Evolutionary conservation across 2,888 invertebrate species (phyloP), one percentile per base, ranked within the genome.

Genomic region (Atrina japonica): DNA sequence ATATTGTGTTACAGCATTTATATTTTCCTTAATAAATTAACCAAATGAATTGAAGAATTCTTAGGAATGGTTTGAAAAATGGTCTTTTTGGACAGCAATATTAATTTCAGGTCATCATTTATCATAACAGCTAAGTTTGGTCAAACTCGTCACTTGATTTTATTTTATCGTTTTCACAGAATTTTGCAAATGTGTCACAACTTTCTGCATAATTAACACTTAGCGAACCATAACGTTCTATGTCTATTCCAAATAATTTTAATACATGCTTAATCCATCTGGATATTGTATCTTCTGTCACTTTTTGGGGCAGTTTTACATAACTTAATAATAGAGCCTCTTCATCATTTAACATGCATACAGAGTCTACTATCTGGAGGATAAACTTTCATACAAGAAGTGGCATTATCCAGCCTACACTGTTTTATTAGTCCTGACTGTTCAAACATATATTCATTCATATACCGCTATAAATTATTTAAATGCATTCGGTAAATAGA

Each of bases 231-330:
- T 61, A 73, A 40, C 56, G 27, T 3, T 23, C 40, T 9, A 41
- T 60, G 29, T 77, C 69, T n/a, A 76, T 68, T 7, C 68, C 69
- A 11, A 76, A 45, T n/a, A 40, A 29, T 11, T 23, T n/a, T 23
- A 78, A 47, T 7, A 73, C 65, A n/a, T 29, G 18, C 60, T 70
- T 76, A 9, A 80, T 59, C 77, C 75, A 80, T 58, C 76, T 53
- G 3, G 76, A 66, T 45, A 76, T 55, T 16, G 77, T 79, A 23
- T 72, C 68, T 60, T 72, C 65, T 16, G 52, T 65, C 1, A 80
- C 69, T 23, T 14, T 11, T 27, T 70, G 59, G 43, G 74, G 66
- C 18, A 70, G 72, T 68, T 76, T 77, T 2, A 66, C 52, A 66
- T 64, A 74, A 56, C 74, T 72, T 14, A 79, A 29, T 27, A 73